These are phyloP conservation scores for Zaprionus davidi DNA, from an alignment of 1,140 invertebrate species.

Conservation along the genomic window DNA sequence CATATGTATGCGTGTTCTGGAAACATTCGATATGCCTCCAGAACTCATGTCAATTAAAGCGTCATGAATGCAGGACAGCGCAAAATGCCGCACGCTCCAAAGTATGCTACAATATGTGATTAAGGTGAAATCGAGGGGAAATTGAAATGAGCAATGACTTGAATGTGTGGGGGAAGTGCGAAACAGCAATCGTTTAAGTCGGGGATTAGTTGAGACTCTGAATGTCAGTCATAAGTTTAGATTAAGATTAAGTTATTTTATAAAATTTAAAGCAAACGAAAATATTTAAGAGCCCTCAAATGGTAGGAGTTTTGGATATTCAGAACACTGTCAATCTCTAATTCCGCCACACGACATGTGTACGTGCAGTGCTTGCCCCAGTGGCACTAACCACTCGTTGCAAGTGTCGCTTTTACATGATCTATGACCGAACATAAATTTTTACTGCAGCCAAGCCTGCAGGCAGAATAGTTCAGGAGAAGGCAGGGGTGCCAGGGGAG, in stretches of 20 bases:
- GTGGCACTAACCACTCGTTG: conserved; percentile 39
- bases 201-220: too few relatives aligned
- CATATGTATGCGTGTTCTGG: conserved; percentile 4
- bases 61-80: not conserved
- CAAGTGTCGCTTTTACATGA: conserved; percentile 66
- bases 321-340: conserved; percentile 17
- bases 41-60: conserved; percentile 1
- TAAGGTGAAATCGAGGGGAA: not conserved
- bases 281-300: not conserved
- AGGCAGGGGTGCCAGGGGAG: not conserved
- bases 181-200: too few relatives aligned
- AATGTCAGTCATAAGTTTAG: too few relatives aligned
- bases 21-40: not conserved
- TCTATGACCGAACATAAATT: conserved; percentile 75
- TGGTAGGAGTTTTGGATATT: not conserved
- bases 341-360: conserved; percentile 7
- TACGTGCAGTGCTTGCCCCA: conserved; percentile 20
- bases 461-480: not conserved
- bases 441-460: conserved; percentile 61
- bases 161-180: not conserved
- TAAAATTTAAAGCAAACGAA: too few relatives aligned
- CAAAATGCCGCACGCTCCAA: not conserved
- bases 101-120: not conserved
- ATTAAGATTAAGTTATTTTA: too few relatives aligned
- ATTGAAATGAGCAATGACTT: not conserved